Base-by-base conservation (phyloP, 2,888 invertebrate genomes). In the Polymixis lichenea region DNA sequence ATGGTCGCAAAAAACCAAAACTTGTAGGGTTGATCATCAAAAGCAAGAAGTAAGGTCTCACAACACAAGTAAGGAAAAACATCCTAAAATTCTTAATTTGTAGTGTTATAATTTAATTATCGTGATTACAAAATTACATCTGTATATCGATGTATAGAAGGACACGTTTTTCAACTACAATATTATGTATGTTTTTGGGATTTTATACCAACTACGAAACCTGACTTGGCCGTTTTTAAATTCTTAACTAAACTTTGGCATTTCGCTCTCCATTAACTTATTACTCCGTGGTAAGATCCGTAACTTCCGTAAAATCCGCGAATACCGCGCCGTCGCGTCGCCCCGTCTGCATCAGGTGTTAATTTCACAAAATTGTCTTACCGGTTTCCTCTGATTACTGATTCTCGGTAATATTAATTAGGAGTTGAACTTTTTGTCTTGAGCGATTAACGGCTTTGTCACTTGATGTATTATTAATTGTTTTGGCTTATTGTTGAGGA, bases 291-390 rank as follows among this genome's bases (percentile, higher is more conserved):
- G 28, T n/a, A 69, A 72, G 38, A 61, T n/a, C 69, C 65, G 53
- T 55, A 68, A 86, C 84, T 80, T 84, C 75, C 72, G 72, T 72
- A 72, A 81, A 75, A 82, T 80, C 82, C 69, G 69, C 22, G 75
- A 70, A 72, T n/a, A 19, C 60, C 73, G 32, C 71, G 78, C 17
- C 53, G 32, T 32, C 32, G 32, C 72, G 28, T 67, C 80, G 51
- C 61, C 60, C 60, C 49, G 72, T 77, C 72, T 79, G 67, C 78
- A 82, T 77, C 75, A 87, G 87, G 87, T 89, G 88, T 85, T 89
- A 85, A 88, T 86, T 88, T 83, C 70, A 67, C 61, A 71, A 85
- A 89, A 84, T 89, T 89, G 80, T 86, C 81, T 83, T 71, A 71
- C 78, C 72, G 77, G 78, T 84, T 78, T 61, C 65, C 71, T 46